phyloP scores from a whole-genome alignment of 2,888 invertebrate genomes.

The Tribolium freemani region DNA sequence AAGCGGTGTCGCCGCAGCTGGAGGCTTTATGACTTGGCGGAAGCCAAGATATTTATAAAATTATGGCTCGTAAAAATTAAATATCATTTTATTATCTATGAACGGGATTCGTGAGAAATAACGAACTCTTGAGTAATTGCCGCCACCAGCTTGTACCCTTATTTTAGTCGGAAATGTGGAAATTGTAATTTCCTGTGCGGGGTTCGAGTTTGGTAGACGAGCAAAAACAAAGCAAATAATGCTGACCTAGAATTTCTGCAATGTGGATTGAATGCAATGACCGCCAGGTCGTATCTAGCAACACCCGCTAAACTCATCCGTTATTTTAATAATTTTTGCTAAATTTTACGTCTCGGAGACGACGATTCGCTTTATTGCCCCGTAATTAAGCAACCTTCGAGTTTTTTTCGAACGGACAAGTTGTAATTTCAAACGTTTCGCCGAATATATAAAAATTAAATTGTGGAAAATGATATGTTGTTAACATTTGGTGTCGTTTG shows the following conservation, averaged over 20 bases:
- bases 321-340: slow-evolving; percentile 18
- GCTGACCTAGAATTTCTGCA: slow-evolving; percentile 39
- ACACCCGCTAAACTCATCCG: slow-evolving; percentile 33
- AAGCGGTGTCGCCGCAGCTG: not conserved
- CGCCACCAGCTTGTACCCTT: too few relatives aligned
- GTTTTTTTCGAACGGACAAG: not conserved
- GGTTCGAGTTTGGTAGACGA: not conserved
- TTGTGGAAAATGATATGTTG: not conserved
- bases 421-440: slow-evolving; percentile 75
- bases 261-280: slow-evolving; percentile 45
- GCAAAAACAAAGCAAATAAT: slow-evolving; percentile 30
- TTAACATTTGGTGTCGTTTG: not conserved
- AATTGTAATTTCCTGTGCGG: slow-evolving; percentile 14
- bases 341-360: not conserved
- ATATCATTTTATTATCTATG: not conserved
- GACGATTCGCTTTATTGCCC: not conserved
- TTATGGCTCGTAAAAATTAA: not conserved
- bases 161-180: not conserved
- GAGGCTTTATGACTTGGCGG: not conserved
- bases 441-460: not conserved
- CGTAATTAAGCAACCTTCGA: not conserved
- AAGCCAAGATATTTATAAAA: not conserved
- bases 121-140: too few relatives aligned
- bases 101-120: not conserved
- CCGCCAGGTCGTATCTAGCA: slow-evolving; percentile 37